phyloP scores from a whole-genome alignment of 2,797 vertebrate species.

The Alfaro cultratus region DNA sequence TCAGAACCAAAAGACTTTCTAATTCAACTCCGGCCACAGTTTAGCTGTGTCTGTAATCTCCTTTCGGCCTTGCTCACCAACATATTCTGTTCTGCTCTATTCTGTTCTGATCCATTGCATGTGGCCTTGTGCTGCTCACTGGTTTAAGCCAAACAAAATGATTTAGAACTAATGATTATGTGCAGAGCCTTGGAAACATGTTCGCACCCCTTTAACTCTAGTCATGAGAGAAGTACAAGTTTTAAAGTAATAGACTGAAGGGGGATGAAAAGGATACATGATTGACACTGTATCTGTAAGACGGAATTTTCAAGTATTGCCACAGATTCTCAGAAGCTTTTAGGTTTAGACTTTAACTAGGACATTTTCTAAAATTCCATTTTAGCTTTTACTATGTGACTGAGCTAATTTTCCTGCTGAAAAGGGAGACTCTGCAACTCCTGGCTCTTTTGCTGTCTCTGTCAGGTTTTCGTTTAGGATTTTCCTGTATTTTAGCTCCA shows the following conservation, averaged over 20 bases:
- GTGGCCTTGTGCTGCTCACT: background rate
- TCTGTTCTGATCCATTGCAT: constrained; percentile 20
- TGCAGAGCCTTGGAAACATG: background rate
- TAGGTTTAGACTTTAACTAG: background rate
- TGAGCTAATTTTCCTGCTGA: background rate
- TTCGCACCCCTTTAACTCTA: background rate
- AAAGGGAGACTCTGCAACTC: background rate
- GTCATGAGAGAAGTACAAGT: background rate
- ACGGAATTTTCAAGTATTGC: background rate
- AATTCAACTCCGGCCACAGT: constrained; percentile 58
- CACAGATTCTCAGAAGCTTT: background rate
- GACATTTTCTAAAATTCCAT: background rate
- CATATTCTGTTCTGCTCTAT: constrained; percentile 12
- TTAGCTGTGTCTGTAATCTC: constrained; percentile 45
- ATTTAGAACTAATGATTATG: background rate
- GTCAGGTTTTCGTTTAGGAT: too few relatives aligned
- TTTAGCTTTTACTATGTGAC: background rate
- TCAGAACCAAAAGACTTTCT: constrained; percentile 62
- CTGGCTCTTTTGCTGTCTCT: background rate
- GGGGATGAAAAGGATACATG: background rate
- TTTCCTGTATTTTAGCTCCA: too few relatives aligned
- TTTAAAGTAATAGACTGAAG: background rate
- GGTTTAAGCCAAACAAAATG: constrained; percentile 2
- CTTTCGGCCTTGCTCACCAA: constrained; percentile 31
- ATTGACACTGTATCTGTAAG: background rate